Evolutionary conservation across 2,113 vertebrate species (phyloP), one percentile per base, ranked within the genome.

Genomic region (Callorhinus ursinus): DNA sequence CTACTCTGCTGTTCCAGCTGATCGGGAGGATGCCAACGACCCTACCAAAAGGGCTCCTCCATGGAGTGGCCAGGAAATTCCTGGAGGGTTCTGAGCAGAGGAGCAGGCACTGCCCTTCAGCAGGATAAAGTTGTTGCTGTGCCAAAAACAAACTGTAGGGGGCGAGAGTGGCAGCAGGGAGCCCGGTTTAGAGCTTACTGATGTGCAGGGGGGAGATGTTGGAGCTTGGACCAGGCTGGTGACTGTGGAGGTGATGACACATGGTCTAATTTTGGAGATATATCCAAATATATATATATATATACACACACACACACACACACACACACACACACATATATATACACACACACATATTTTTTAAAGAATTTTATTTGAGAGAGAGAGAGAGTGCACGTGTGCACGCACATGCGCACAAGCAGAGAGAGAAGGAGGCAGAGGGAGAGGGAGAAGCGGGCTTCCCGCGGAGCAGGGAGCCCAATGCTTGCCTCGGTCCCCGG

Each of bases 401-500:
- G 7, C 7, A 8, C 46, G 46, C 46, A 46, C 46, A 46, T 6
- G 46, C 8, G 46, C 24, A 26, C 24, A 61, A 26, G 59, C 24
- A 9, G 59, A 61, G 59, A 22, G 10, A 26, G 10, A 61, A 59
- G 22, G 24, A 61, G 24, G 59, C 59, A 61, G 59, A 24, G 57
- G 57, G 59, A 61, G 59, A 61, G 46, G 46, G 46, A 61, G 24
- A 24, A 61, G 59, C 59, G 8, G 46, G 46, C 59, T 61, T 26
- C 61, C 0, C 4, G 26, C 12, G 14, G 13, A 65, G 63, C 61
- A 65, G 13, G 28, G 26, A 14, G 13, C 63, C 63, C 2, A 28
- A 31, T 65, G 12, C 0, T 0, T 28, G 12, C 5, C 28, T 65
- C 5, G 0, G 6, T 65, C 28, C 19, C 12, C 31, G 63, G 63